phyloP scores from a whole-genome alignment of 2,888 invertebrate species.

The Lasioglossum leucozonium region DNA sequence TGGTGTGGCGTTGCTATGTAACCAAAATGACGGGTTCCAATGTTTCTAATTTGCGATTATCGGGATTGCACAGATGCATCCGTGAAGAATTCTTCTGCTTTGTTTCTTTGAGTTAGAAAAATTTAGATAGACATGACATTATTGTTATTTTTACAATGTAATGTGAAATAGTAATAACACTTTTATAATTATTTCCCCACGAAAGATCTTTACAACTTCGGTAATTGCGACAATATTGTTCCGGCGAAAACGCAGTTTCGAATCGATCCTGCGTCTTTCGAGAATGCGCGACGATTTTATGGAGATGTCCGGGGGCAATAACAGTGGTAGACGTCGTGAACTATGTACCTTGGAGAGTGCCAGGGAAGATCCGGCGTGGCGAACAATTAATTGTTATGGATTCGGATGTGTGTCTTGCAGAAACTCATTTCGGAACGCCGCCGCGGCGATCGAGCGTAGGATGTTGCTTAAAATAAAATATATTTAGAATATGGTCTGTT shows the following conservation, averaged over 20 bases:
- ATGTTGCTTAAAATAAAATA: neutral
- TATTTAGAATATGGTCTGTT: neutral
- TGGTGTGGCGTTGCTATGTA: too few species aligned
- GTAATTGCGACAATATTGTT: neutral
- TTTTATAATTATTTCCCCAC: too few species aligned
- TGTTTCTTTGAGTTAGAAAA: too few species aligned
- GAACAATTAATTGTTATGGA: constrained; percentile 16
- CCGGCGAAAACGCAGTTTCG: neutral
- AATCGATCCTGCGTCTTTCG: neutral
- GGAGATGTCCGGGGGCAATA: constrained; percentile 13
- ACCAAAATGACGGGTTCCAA: too few species aligned
- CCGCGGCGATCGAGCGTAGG: neutral
- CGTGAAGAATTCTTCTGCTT: too few species aligned
- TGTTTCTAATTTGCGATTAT: too few species aligned
- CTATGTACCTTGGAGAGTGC: constrained; percentile 7
- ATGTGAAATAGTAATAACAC: too few species aligned
- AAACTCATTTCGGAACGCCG: constrained; percentile 6
- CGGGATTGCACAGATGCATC: too few species aligned
- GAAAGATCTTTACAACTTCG: neutral
- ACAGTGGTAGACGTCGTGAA: constrained; percentile 9
- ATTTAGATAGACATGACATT: too few species aligned
- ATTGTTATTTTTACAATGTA: too few species aligned
- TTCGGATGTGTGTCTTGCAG: neutral
- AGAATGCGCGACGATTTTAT: constrained; percentile 32
- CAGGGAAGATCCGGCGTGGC: neutral